Conservation (phyloP, 2,888 invertebrate species). For the Heliconius charithonia region DNA sequence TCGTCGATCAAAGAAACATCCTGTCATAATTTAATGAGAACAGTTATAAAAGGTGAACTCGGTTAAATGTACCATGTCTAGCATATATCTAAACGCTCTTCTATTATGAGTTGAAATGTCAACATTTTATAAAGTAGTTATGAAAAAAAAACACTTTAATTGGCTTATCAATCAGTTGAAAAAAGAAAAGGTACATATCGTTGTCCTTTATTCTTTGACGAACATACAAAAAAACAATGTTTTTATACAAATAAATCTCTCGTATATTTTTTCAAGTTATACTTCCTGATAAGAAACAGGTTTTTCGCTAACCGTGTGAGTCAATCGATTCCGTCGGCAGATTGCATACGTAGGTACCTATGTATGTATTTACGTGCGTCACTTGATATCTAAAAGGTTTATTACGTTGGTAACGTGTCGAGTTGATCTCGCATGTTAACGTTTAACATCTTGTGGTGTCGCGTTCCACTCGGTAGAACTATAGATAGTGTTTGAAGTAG, state of each 20-base stretch:
- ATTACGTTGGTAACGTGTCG: constrained; percentile 24
- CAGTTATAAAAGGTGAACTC: constrained; percentile 41
- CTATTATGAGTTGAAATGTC: constrained; percentile 13
- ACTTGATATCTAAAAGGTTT: constrained; percentile 36
- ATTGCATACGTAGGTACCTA: background rate
- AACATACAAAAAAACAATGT: background rate
- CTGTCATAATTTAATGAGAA: constrained; percentile 44
- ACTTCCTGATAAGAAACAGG: constrained; percentile 30
- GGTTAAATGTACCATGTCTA: constrained; percentile 13
- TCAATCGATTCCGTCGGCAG: constrained; percentile 14
- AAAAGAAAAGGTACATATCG: background rate
- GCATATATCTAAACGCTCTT: constrained; percentile 17
- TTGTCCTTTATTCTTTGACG: background rate
- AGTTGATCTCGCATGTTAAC: constrained; percentile 31
- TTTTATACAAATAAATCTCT: background rate
- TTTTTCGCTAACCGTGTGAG: constrained; percentile 23
- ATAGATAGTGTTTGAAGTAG: constrained; percentile 9
- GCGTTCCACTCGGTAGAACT: constrained; percentile 6
- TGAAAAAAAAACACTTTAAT: background rate
- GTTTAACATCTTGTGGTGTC: constrained; percentile 25
- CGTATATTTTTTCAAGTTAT: constrained; percentile 1
- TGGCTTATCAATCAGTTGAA: background rate
- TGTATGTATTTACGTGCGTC: constrained; percentile 30
- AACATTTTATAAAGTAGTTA: background rate
- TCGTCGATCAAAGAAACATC: constrained; percentile 42